Evolutionary conservation across 2,113 vertebrate species (phyloP).

Genomic region (Trachemys scripta): DNA sequence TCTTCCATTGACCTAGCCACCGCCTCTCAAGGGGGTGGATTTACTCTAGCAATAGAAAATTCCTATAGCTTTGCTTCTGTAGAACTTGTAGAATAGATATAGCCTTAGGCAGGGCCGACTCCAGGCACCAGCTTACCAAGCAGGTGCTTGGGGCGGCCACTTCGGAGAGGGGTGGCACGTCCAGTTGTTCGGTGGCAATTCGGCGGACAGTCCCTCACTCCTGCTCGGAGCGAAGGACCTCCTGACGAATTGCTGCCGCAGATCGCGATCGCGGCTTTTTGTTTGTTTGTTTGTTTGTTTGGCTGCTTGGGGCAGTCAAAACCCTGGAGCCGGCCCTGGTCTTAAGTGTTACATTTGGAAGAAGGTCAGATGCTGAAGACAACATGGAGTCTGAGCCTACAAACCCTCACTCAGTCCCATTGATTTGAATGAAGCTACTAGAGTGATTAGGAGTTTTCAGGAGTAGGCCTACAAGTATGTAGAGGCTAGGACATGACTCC

Average conservation of each 20-base stretch:
- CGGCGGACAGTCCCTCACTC: too few relatives aligned
- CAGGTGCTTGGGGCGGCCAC: too few relatives aligned
- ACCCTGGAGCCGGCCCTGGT: too few relatives aligned
- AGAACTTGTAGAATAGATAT: neutral
- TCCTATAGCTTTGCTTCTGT: neutral
- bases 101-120: neutral
- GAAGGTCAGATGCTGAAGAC: conserved; percentile 49
- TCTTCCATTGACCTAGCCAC: neutral
- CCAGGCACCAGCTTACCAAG: too few relatives aligned
- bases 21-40: neutral
- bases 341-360: neutral
- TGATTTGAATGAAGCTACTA: conserved; percentile 52
- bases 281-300: too few relatives aligned
- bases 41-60: neutral
- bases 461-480: conserved; percentile 41
- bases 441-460: conserved; percentile 1
- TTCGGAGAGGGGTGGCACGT: too few relatives aligned
- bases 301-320: too few relatives aligned
- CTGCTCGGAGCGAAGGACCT: too few relatives aligned
- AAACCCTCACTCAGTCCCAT: conserved; percentile 40
- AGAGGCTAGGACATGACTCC: neutral
- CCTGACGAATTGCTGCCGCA: too few relatives aligned
- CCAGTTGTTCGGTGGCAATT: too few relatives aligned
- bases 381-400: conserved; percentile 32
- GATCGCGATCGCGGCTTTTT: too few relatives aligned